These are phyloP conservation scores for Pygoscelis antarcticus DNA, from an alignment of 2,113 vertebrate species.

Conservation along the genomic window DNA sequence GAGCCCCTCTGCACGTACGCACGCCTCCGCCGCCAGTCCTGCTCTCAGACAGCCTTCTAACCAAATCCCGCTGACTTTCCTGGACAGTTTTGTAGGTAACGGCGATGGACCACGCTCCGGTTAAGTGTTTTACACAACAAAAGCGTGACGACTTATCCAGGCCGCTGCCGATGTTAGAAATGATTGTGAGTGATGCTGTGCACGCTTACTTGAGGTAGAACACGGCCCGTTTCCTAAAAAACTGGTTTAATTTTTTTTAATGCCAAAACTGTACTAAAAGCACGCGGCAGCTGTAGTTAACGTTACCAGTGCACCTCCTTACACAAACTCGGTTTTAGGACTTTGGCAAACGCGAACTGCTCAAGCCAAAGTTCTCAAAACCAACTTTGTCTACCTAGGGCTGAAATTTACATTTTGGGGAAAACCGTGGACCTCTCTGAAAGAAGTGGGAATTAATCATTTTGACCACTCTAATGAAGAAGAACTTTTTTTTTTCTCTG, in stretches of 20 bases:
- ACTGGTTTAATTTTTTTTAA: not conserved
- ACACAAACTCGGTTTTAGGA: no score
- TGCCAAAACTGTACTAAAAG: not conserved
- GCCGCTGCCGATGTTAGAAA: not conserved
- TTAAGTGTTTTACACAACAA: no score
- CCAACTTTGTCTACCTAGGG: no score
- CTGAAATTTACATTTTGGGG: not conserved
- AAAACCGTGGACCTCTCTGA: not conserved
- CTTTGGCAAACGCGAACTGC: not conserved
- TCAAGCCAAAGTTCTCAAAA: not conserved
- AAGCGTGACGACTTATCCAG: not conserved
- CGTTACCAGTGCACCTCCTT: fast-evolving
- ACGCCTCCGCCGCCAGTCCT: not conserved
- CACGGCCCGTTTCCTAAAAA: not conserved
- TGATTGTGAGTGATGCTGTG: not conserved
- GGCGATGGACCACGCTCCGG: not conserved
- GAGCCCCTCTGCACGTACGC: no score
- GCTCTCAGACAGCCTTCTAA: not conserved
- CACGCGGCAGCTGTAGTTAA: not conserved
- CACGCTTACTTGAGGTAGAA: fast-evolving
- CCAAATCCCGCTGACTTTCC: not conserved
- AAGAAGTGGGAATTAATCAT: not conserved
- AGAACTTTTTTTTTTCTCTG: not conserved
- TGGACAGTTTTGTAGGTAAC: not conserved
- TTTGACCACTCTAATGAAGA: not conserved